Evolutionary conservation across 2,797 vertebrate genomes (phyloP).

Genomic region (Xenops minutus): DNA sequence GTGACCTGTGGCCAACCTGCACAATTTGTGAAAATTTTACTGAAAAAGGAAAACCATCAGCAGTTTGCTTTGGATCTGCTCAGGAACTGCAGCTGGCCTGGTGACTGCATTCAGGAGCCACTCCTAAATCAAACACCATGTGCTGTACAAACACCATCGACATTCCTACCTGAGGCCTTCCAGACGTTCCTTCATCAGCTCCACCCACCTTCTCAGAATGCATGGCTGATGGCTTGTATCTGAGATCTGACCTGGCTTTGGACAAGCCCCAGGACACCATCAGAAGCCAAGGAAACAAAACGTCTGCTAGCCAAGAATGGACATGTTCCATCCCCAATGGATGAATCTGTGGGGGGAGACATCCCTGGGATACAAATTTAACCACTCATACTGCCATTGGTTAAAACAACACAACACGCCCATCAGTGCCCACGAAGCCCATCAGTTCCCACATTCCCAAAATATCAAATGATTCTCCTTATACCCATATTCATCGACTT

Average conservation of each 20-base stretch:
- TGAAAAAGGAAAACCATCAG: not conserved
- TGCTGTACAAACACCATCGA: not conserved
- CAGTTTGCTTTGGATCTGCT: not conserved
- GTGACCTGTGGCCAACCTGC: not conserved
- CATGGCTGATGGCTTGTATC: not conserved
- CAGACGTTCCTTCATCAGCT: not conserved
- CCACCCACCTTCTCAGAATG: not conserved
- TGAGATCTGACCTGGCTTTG: not conserved
- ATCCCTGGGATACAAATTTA: not conserved
- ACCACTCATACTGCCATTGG: not conserved
- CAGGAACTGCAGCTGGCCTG: not conserved
- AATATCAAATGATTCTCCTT: not conserved
- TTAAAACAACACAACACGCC: not conserved
- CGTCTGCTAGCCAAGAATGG: not conserved
- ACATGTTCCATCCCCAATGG: accelerated
- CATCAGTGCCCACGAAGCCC: not conserved
- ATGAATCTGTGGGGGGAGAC: not conserved
- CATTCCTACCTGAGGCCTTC: not conserved
- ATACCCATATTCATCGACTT: not conserved
- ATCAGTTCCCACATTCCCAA: not conserved
- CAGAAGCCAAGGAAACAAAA: not conserved
- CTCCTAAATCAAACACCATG: conserved; percentile 35
- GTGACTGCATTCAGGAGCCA: not conserved
- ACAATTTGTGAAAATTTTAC: not conserved
- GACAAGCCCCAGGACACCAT: too few relatives aligned